Conservation (phyloP, 2,797 vertebrate genomes). For the Lagocephalus sceleratus region DNA sequence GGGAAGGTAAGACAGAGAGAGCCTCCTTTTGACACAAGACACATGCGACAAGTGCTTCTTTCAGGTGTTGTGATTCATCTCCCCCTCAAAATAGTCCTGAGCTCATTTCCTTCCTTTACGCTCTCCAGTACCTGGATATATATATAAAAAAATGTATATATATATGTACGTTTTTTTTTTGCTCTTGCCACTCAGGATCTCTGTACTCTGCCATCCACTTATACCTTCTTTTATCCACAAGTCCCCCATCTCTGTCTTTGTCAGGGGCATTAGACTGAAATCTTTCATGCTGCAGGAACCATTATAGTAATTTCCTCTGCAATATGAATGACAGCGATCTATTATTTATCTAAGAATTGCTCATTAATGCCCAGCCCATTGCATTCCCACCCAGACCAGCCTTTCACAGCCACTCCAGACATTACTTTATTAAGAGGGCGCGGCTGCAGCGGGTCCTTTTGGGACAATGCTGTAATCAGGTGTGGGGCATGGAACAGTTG, state of each 20-base stretch:
- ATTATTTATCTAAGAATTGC: conserved; percentile 80
- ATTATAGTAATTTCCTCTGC: conserved; percentile 82
- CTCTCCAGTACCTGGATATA: conserved; percentile 47
- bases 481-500: conserved; percentile 41
- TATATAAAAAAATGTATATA: not conserved
- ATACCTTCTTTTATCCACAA: conserved; percentile 48
- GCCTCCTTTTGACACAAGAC: conserved; percentile 55
- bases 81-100: conserved; percentile 59
- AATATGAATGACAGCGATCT: conserved; percentile 79
- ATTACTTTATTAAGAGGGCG: conserved; percentile 69
- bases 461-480: conserved; percentile 54
- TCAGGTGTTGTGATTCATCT: conserved; percentile 58
- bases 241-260: conserved; percentile 61
- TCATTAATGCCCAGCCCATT: conserved; percentile 70
- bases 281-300: conserved; percentile 73
- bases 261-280: conserved; percentile 73
- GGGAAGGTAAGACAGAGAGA: conserved; percentile 30
- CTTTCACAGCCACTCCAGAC: conserved; percentile 68
- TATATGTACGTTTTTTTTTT: conserved; percentile 20
- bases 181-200: conserved; percentile 40
- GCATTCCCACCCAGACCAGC: conserved; percentile 62
- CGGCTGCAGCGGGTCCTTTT: conserved; percentile 46
- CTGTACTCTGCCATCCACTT: conserved; percentile 48
- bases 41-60: conserved; percentile 42
- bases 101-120: conserved; percentile 62